Conservation (phyloP, 2,113 vertebrate species). For the Gadus chalcogrammus region DNA sequence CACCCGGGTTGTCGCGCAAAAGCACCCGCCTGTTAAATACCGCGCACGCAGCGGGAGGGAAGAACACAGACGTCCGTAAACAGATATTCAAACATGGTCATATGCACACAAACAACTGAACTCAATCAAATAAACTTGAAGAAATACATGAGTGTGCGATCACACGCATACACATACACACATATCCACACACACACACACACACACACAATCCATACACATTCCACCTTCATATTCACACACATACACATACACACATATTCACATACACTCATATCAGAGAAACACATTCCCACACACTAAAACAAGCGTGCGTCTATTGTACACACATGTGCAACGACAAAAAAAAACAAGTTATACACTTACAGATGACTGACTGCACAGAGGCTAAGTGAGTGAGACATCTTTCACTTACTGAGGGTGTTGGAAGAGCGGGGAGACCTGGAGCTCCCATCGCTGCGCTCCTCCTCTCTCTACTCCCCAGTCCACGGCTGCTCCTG, state of each 20-base stretch:
- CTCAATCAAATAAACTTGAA: too few relatives aligned
- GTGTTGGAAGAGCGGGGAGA: conserved; percentile 30
- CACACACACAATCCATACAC: not conserved
- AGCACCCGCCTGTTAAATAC: too few relatives aligned
- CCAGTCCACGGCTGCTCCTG: not conserved
- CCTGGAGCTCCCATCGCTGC: conserved; percentile 28
- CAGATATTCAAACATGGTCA: too few relatives aligned
- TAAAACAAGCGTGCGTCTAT: not conserved
- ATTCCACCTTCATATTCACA: not conserved
- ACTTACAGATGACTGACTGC: conserved; percentile 11
- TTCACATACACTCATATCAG: not conserved
- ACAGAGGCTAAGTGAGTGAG: conserved; percentile 31
- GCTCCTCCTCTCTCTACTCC: conserved; percentile 16
- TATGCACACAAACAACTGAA: too few relatives aligned
- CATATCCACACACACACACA: too few relatives aligned
- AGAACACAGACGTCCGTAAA: too few relatives aligned
- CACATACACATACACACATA: conserved; percentile 7
- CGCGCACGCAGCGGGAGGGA: too few relatives aligned
- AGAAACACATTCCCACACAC: conserved; percentile 2
- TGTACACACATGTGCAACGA: not conserved
- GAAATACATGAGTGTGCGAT: too few relatives aligned
- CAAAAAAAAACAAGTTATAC: not conserved
- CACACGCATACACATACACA: too few relatives aligned
- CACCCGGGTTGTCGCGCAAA: too few relatives aligned
- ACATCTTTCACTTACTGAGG: conserved; percentile 31